Base-by-base conservation (phyloP, 2,113 vertebrate genomes). In the Nesospiza acunhae region DNA sequence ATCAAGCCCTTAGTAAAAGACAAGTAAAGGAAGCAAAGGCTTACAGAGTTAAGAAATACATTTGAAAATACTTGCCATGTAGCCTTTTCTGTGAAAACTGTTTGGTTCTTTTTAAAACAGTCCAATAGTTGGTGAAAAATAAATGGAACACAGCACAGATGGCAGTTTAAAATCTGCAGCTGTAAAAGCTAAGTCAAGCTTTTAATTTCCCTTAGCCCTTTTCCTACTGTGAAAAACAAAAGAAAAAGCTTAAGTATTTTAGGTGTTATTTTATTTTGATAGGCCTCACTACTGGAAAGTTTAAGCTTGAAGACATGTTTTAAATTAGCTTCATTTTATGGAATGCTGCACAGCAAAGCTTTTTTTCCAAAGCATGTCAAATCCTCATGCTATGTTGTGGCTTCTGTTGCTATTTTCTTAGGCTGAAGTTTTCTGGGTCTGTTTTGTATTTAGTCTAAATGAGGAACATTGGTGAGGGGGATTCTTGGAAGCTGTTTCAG, bases 81-180 rank as follows among this genome's bases (percentile, higher is more conserved):
- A 62, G 27, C 11, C 26, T 46, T 53, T 52, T 47, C 16, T 66
- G 18, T 39, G 44, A 83, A 44, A 59, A 64, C 33, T 31, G 10
- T 17, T 28, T 0, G 4, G 0, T 1, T 26, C 31, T 42, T 9
- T 50, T 60, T 10, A 15, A 18, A 59, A 13, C 11, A 47, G 33
- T 30, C 17, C 20, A 46, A 4, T 24, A 76, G 17, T n/a, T 72
- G 22, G 39, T 67, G 60, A 67, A 82, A 96, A 78, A 67, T 74
- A 42, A 58, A 30, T 49, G 39, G n/a, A 76, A 86, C 72, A 30
- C 42, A 72, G 28, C 22, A 9, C 22, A 83, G 53, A 41, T 87
- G 49, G 31, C 26, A 59, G 39, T 89, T 87, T 27, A 89, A 89
- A 82, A 12, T 37, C 56, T 74, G 41, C 80, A 78, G n/a, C 84